Base-by-base conservation (phyloP, 1,140 invertebrate species). In the Olivierus martensii region DNA sequence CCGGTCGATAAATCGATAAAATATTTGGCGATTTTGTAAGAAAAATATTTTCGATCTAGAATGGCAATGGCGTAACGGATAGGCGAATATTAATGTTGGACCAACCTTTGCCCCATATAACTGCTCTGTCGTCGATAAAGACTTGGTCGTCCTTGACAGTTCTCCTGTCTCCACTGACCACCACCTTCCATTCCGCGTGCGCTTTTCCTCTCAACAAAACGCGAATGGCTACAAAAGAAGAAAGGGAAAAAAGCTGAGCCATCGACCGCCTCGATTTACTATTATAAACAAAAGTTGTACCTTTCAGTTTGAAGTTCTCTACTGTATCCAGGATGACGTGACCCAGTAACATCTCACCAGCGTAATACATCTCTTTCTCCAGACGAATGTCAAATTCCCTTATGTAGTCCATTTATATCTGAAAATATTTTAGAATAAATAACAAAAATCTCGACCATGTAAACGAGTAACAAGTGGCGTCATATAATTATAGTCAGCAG, bases 111-210 rank as follows among this genome's bases (percentile, higher is more conserved):
- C 84, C 84, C 81, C 82, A 87, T 45, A 87, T 77, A 21, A 80
- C 71, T 42, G 75, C 73, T 62, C 83, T 73, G 53, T 87, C 82
- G 60, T 88, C 84, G 21, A 87, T 76, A 65, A 86, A 84, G 61
- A 83, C 82, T 65, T 87, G 83, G 63, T 87, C 84, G 67, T 86
- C 83, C 67, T 83, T 83, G 1, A 87, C 77, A 21, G 80, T 83
- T 59, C 82, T 67, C 54, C 81, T 65, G 61, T 87, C 83, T 7
- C 84, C 83, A 44, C 79, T 82, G 42, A 84, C 76, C 50, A 83
- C 72, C 49, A 87, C 80, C 70, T 86, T 86, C 83, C 84, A 85
- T 69, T 87, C 83, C 0, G 80, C 81, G 58, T 86, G 82, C 2
- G 81, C 84, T 66, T 84, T 83, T 3, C 84, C 84, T 47, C 84